A percentile compares a stretch with the other conserved stretches of the same genome.
Conservation (phyloP, 2,888 invertebrate genomes). For the Scaptomyza caliginosa region DNA sequence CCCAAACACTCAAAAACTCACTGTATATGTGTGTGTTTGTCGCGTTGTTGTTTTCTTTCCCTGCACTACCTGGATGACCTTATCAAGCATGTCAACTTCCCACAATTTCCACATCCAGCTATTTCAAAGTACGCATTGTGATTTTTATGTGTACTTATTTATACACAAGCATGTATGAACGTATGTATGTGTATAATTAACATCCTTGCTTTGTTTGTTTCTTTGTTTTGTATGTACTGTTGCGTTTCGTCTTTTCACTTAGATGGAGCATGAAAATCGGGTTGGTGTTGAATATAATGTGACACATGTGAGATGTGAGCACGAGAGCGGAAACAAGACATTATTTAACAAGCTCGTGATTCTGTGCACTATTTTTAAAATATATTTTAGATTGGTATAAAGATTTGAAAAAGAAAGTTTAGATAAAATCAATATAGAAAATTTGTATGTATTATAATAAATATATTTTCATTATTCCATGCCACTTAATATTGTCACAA, state of each 20-base stretch:
- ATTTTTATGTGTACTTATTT: constrained; percentile 54
- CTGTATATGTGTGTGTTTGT: background rate
- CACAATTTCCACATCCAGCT: constrained; percentile 34
- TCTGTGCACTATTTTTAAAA: no score
- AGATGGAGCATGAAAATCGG: constrained; percentile 47
- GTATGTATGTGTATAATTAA: background rate
- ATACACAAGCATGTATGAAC: background rate
- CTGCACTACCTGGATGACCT: constrained; percentile 48
- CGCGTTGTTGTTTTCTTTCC: constrained; percentile 28
- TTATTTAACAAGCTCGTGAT: background rate
- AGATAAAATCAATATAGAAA: no score
- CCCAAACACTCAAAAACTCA: background rate
- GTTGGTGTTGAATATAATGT: constrained; percentile 21
- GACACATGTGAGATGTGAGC: background rate
- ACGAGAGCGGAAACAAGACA: background rate
- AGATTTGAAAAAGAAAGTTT: no score
- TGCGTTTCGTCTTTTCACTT: constrained; percentile 39
- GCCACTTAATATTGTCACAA: no score
- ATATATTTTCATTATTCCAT: no score
- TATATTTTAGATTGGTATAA: no score
- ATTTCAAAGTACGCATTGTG: constrained; percentile 65
- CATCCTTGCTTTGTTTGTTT: background rate
- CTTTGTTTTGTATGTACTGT: background rate
- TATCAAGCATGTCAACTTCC: constrained; percentile 48
- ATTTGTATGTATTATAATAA: no score